Percentiles rank a stretch among this genome's conserved stretches.
Evolutionary conservation across 2,888 invertebrate species (phyloP).

Genomic region (Capitulum mitella): DNA sequence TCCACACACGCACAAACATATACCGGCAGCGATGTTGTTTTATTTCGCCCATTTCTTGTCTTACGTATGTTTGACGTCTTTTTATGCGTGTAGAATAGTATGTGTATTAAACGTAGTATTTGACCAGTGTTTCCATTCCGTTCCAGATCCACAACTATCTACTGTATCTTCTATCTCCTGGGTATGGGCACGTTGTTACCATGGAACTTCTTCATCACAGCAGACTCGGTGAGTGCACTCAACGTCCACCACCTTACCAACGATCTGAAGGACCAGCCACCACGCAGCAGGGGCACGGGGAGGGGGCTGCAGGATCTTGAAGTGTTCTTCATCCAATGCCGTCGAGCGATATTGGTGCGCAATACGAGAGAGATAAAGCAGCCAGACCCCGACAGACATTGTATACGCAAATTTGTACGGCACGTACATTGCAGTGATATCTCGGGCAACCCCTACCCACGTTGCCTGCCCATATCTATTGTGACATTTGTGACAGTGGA

Average conservation of each 20-base stretch:
- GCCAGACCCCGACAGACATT: too few species aligned
- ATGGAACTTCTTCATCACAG: constrained; percentile 94
- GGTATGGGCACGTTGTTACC: constrained; percentile 84
- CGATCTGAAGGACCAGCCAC: not conserved
- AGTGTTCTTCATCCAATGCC: not conserved
- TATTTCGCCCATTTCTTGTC: too few species aligned
- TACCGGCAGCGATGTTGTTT: too few species aligned
- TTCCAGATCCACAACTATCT: not conserved
- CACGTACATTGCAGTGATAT: too few species aligned
- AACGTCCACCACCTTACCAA: not conserved
- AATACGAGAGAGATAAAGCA: not conserved
- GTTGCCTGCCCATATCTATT: too few species aligned
- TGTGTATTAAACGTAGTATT: not conserved
- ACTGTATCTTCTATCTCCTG: constrained; percentile 63
- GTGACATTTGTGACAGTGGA: too few species aligned
- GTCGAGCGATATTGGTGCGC: not conserved
- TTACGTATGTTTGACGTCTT: not conserved
- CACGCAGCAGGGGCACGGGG: not conserved
- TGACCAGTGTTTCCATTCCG: not conserved
- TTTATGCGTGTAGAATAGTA: not conserved
- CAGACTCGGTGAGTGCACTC: constrained; percentile 68
- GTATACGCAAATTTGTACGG: too few species aligned
- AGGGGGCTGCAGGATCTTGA: too few species aligned
- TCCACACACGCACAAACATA: too few species aligned
- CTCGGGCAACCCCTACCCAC: too few species aligned